Conservation (phyloP, 1,140 invertebrate genomes). For the Drosophila nannoptera region DNA sequence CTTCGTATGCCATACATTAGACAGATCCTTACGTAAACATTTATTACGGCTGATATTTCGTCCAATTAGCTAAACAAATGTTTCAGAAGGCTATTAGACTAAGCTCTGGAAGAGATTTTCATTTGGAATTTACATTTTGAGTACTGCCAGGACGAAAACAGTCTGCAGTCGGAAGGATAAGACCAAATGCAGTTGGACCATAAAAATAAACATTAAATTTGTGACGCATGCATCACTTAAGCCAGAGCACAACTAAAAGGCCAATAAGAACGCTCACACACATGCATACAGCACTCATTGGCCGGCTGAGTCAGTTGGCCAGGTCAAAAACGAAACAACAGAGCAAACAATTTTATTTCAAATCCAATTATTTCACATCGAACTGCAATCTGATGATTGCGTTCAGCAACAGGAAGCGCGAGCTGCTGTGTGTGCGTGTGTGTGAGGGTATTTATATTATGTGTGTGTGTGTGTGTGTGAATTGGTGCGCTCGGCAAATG, state of each 20-base stretch:
- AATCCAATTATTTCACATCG: slow-evolving; percentile 77
- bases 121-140: neutral
- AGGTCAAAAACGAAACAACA: slow-evolving; percentile 48
- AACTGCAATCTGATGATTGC: slow-evolving; percentile 77
- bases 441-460: slow-evolving; percentile 10
- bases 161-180: slow-evolving; percentile 16
- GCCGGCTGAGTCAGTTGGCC: slow-evolving; percentile 16
- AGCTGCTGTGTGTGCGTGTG: neutral
- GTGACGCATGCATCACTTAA: slow-evolving; percentile 61
- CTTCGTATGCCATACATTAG: no score
- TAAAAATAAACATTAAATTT: slow-evolving; percentile 72
- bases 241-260: slow-evolving; percentile 47
- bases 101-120: no score
- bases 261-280: slow-evolving; percentile 38
- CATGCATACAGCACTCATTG: slow-evolving; percentile 12
- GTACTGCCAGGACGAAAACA: slow-evolving; percentile 19
- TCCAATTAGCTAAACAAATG: neutral
- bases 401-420: slow-evolving; percentile 65
- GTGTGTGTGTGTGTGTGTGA: slow-evolving; percentile 15
- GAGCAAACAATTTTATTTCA: slow-evolving; percentile 73
- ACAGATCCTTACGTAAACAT: no score
- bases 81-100: no score
- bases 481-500: slow-evolving; percentile 43
- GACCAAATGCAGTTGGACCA: slow-evolving; percentile 40
- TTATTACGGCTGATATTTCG: neutral